These are phyloP conservation scores for Erannis defoliaria DNA, from an alignment of 2,888 invertebrate genomes.

Conservation along the genomic window DNA sequence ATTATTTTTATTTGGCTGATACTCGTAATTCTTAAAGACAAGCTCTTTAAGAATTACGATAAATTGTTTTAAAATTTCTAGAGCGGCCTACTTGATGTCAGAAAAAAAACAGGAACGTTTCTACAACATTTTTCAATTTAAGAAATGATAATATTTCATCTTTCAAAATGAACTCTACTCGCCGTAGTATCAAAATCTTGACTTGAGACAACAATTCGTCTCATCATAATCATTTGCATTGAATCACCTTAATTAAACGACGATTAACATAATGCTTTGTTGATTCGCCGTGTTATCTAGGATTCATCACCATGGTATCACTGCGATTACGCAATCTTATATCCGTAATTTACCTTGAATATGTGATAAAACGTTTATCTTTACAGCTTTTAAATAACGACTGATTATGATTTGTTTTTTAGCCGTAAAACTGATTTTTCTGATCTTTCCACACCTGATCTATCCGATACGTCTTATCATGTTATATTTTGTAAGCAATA, in stretches of 20 bases:
- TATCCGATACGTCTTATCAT: neutral
- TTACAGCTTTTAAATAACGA: neutral
- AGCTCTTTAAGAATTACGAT: no score
- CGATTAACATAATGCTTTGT: conserved; percentile 12
- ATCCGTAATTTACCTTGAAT: conserved; percentile 17
- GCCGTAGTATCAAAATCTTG: neutral
- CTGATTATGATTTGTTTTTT: conserved; percentile 1
- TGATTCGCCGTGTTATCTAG: conserved; percentile 9
- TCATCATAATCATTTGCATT: conserved; percentile 4
- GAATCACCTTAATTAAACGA: conserved; percentile 10
- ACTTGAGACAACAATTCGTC: neutral
- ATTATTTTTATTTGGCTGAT: no score
- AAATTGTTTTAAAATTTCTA: no score
- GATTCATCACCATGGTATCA: conserved; percentile 15
- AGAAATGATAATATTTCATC: no score
- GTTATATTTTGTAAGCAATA: neutral
- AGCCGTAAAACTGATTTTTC: neutral
- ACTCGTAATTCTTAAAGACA: no score
- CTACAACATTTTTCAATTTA: no score
- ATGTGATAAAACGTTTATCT: conserved; percentile 15
- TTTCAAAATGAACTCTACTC: no score
- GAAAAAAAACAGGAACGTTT: no score
- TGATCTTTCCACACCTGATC: neutral
- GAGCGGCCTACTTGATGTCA: no score
- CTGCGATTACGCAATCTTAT: conserved; percentile 12